These are phyloP conservation scores for Protodeltote pygarga DNA, from an alignment of 2,888 invertebrate species.

Conservation along the genomic window DNA sequence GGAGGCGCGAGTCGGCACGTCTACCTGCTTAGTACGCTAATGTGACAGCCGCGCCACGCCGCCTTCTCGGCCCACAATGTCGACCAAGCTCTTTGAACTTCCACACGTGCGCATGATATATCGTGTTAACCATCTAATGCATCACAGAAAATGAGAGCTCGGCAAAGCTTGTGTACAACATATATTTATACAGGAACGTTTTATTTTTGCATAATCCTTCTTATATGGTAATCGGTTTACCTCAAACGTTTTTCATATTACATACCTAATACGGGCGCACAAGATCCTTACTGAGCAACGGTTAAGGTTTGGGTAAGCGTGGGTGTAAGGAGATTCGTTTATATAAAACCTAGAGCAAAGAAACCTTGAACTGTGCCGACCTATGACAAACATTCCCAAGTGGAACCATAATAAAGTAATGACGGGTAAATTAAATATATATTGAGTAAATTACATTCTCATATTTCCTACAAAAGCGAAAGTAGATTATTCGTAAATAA, in stretches of 20 bases:
- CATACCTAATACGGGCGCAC: conserved; percentile 26
- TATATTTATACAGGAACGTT: conserved; percentile 29
- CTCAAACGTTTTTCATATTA: conserved; percentile 39
- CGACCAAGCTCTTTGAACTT: conserved; percentile 51
- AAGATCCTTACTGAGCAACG: conserved; percentile 10
- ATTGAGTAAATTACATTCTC: conserved; percentile 24
- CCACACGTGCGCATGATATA: conserved; percentile 56
- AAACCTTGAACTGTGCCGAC: conserved; percentile 36
- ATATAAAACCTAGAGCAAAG: conserved; percentile 15
- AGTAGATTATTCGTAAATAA: conserved; percentile 29
- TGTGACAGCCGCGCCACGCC: conserved; percentile 55
- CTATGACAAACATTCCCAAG: conserved; percentile 37
- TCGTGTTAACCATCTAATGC: conserved; percentile 48
- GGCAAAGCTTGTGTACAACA: conserved; percentile 28
- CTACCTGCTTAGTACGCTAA: conserved; percentile 74
- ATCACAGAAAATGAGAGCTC: conserved; percentile 43
- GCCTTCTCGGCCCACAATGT: conserved; percentile 39
- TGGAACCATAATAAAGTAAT: conserved; percentile 24
- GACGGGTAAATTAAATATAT: conserved; percentile 28
- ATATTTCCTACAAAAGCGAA: conserved; percentile 34
- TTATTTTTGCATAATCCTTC: conserved; percentile 45
- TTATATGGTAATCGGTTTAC: conserved; percentile 44
- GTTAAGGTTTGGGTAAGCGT: conserved; percentile 14
- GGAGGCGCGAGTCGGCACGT: conserved; percentile 66
- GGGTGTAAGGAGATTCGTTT: conserved; percentile 8